A percentile compares a stretch with the other conserved stretches of the same genome.
Conservation (phyloP, 2,113 vertebrate species). For the Carlito syrichta region DNA sequence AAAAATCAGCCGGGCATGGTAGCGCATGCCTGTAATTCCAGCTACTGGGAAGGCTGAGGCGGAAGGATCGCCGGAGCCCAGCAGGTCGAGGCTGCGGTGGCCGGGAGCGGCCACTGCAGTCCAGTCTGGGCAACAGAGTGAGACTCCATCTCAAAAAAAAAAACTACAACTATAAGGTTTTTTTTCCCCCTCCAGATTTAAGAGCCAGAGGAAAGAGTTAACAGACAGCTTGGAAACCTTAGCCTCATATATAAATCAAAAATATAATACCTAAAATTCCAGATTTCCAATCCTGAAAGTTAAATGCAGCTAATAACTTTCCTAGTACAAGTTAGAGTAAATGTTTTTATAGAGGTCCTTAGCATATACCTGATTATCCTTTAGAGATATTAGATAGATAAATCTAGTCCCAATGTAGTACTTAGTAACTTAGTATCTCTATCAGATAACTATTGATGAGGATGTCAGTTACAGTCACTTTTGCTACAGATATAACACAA, state of each 20-base stretch:
- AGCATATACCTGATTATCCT: not conserved
- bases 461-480: not conserved
- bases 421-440: not conserved
- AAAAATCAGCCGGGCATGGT: too few relatives aligned
- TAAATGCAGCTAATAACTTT: conserved; percentile 14
- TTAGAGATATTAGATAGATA: not conserved
- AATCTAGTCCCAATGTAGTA: not conserved
- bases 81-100: too few relatives aligned
- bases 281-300: not conserved
- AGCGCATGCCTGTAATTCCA: too few relatives aligned
- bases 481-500: not conserved
- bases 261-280: not conserved
- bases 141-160: too few relatives aligned
- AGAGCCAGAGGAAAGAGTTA: not conserved
- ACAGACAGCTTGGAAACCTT: not conserved
- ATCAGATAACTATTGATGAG: not conserved
- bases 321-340: not conserved
- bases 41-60: too few relatives aligned
- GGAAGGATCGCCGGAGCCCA: too few relatives aligned
- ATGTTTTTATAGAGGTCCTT: conserved; percentile 9
- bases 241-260: conserved; percentile 6
- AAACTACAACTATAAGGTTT: not conserved
- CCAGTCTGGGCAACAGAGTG: too few relatives aligned
- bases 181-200: conserved; percentile 27
- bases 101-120: too few relatives aligned